Evolutionary conservation across 2,888 invertebrate species (phyloP).

Genomic region (Cerastis rubricosa): DNA sequence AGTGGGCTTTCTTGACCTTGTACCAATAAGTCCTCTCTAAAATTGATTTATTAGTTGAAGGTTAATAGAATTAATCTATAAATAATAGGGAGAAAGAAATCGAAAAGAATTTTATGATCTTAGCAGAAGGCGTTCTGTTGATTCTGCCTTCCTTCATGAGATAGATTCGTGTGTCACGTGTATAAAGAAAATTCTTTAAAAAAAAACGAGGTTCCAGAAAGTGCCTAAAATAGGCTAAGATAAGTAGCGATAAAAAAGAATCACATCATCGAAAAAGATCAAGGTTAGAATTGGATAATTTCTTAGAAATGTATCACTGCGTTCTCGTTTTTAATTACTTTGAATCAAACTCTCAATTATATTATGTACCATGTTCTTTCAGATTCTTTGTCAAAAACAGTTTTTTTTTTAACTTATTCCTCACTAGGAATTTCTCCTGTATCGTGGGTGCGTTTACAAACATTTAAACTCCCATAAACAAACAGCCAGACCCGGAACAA

Average conservation of each 20-base stretch:
- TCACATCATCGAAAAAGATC: background rate
- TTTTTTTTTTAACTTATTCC: too few relatives aligned
- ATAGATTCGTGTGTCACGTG: background rate
- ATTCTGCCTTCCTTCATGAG: background rate
- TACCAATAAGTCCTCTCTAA: constrained; percentile 24
- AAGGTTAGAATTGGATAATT: background rate
- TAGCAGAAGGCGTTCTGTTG: background rate
- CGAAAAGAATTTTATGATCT: background rate
- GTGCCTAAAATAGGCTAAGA: background rate
- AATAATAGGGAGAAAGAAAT: background rate
- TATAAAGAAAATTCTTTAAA: background rate
- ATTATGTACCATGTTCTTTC: background rate
- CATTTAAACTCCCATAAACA: too few relatives aligned
- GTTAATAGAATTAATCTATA: background rate
- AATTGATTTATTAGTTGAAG: constrained; percentile 12
- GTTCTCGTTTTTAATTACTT: background rate
- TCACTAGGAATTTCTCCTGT: too few relatives aligned
- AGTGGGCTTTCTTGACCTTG: constrained; percentile 72
- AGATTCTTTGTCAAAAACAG: too few relatives aligned
- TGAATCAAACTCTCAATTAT: background rate
- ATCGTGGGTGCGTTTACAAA: too few relatives aligned
- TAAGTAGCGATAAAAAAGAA: background rate
- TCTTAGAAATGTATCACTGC: background rate
- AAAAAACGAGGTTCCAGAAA: background rate
- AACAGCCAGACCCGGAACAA: too few relatives aligned